Evolutionary conservation across 2,113 vertebrate genomes (phyloP).

Genomic region (Triplophysa dalaica): DNA sequence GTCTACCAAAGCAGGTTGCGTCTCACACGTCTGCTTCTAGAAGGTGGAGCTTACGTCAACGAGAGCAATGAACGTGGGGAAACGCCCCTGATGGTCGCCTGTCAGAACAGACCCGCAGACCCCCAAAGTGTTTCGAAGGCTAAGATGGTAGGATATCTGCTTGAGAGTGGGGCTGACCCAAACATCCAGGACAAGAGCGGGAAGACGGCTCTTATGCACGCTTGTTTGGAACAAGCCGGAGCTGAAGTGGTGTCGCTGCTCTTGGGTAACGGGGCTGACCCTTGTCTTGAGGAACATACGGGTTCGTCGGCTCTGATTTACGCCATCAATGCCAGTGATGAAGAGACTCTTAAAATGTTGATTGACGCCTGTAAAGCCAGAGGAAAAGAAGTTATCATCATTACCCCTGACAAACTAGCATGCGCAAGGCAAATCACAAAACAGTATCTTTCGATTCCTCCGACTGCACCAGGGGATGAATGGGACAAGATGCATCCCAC

Average conservation of each 20-base stretch:
- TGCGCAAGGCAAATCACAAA: constrained; percentile 74
- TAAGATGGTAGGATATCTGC: constrained; percentile 87
- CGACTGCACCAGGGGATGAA: constrained; percentile 57
- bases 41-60: constrained; percentile 89
- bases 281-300: constrained; percentile 84
- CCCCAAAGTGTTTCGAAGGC: constrained; percentile 82
- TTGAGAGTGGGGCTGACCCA: constrained; percentile 90
- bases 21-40: constrained; percentile 86
- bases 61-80: constrained; percentile 89
- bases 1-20: constrained; percentile 88
- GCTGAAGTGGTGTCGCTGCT: constrained; percentile 83
- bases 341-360: constrained; percentile 80
- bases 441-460: constrained; percentile 81
- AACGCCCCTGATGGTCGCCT: constrained; percentile 90
- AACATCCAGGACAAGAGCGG: constrained; percentile 93
- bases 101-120: constrained; percentile 81
- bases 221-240: constrained; percentile 82
- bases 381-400: constrained; percentile 94
- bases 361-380: constrained; percentile 83
- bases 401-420: constrained; percentile 77
- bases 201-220: constrained; percentile 88
- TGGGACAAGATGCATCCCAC: constrained; percentile 55
- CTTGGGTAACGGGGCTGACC: constrained; percentile 79
- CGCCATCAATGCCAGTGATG: constrained; percentile 81
- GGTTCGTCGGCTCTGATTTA: constrained; percentile 83